Conservation (phyloP, 2,113 vertebrate species). For the Cyanistes caeruleus region DNA sequence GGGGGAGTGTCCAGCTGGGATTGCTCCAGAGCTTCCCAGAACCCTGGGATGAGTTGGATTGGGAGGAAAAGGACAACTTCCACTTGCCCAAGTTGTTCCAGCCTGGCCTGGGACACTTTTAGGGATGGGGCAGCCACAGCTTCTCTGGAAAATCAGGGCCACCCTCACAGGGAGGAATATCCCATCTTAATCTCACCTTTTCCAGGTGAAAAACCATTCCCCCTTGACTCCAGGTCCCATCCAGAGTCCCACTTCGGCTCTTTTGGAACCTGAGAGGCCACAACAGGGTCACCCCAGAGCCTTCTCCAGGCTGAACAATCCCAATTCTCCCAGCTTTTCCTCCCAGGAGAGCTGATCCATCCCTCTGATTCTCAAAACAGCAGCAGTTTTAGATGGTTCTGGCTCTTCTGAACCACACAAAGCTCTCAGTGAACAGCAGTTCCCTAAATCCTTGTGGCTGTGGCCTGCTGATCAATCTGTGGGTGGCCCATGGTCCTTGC, state of each 20-base stretch:
- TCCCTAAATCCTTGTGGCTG: neutral
- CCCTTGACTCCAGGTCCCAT: neutral
- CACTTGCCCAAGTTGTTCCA: neutral
- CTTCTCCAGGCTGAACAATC: neutral
- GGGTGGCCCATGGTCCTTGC: neutral
- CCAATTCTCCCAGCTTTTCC: neutral
- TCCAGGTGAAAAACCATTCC: neutral
- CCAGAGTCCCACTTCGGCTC: neutral
- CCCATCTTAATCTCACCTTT: neutral
- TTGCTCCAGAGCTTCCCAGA: neutral
- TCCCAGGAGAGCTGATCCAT: neutral
- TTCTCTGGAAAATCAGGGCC: neutral
- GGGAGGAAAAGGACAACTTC: neutral
- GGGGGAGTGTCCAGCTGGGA: neutral
- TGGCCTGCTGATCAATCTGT: rapidly evolving
- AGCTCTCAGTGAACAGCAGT: neutral
- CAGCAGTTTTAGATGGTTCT: neutral
- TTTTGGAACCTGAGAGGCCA: neutral
- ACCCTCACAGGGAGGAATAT: neutral
- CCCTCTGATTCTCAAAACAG: neutral
- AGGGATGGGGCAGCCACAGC: neutral
- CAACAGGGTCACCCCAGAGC: neutral
- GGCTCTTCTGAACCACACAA: neutral
- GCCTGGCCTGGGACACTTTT: neutral
- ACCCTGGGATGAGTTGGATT: neutral